Percentiles rank a stretch among this genome's conserved stretches.
Conservation (phyloP, 2,888 invertebrate species). For the Panzeria rudis region DNA sequence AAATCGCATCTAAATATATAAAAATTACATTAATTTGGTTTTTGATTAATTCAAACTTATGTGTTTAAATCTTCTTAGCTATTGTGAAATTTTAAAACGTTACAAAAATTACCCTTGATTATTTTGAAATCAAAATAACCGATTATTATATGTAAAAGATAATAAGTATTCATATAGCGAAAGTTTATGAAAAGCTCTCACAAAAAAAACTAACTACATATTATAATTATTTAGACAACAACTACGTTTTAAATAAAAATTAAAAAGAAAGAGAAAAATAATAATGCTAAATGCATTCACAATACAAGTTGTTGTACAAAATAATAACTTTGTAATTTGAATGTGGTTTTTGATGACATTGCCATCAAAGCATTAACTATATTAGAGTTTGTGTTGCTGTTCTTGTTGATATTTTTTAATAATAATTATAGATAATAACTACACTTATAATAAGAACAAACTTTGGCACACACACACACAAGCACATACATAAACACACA, state of each 20-base stretch:
- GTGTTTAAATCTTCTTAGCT: too few relatives aligned
- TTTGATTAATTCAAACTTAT: too few relatives aligned
- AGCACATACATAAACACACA: not conserved
- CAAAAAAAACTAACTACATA: not conserved
- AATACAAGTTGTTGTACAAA: constrained; percentile 36
- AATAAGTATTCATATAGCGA: constrained; percentile 9
- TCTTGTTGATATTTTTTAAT: constrained; percentile 5
- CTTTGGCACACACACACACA: constrained; percentile 23
- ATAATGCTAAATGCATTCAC: constrained; percentile 26
- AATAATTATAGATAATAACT: constrained; percentile 58
- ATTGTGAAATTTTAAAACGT: too few relatives aligned
- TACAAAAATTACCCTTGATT: too few relatives aligned
- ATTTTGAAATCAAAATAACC: not conserved
- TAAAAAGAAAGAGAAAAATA: constrained; percentile 8
- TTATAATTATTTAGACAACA: constrained; percentile 33
- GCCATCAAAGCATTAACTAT: constrained; percentile 33
- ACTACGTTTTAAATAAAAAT: not conserved
- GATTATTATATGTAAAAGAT: constrained; percentile 2
- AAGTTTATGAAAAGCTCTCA: constrained; percentile 41
- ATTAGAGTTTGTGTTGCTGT: constrained; percentile 2
- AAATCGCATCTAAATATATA: too few relatives aligned
- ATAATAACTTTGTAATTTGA: constrained; percentile 51
- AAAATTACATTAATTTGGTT: too few relatives aligned
- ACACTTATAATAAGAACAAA: constrained; percentile 39
- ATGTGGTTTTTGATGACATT: constrained; percentile 62